Conservation (phyloP, 2,888 invertebrate genomes). For the Oscheius sp. region DNA sequence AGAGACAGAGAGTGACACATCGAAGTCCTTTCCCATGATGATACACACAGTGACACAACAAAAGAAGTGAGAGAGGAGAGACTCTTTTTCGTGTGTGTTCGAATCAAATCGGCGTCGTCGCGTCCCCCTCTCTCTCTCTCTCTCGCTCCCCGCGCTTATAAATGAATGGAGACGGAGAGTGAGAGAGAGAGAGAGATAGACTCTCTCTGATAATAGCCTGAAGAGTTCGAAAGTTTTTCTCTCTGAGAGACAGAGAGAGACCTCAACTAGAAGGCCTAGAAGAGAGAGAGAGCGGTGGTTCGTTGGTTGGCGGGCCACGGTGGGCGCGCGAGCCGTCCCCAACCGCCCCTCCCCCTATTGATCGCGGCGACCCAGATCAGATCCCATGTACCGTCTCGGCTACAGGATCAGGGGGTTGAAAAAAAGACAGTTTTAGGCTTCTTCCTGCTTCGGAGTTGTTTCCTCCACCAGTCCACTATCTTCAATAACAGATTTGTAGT, state of each 20-base stretch:
- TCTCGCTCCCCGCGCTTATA: constrained; percentile 30
- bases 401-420: neutral
- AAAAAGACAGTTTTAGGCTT: neutral
- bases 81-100: constrained; percentile 28
- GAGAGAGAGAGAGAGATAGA: constrained; percentile 2
- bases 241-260: constrained; percentile 8
- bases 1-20: neutral
- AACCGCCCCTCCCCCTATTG: constrained; percentile 31
- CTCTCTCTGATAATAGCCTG: neutral
- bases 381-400: neutral
- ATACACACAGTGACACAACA: neutral
- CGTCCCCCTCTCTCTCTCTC: constrained; percentile 4
- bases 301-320: constrained; percentile 38
- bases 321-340: constrained; percentile 39
- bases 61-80: constrained; percentile 28
- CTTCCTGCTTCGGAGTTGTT: neutral
- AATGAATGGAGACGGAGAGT: constrained; percentile 30
- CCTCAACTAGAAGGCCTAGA: neutral
- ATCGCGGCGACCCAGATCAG: constrained; percentile 38
- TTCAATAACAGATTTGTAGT: constrained; percentile 45
- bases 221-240: neutral
- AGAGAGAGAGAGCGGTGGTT: constrained; percentile 40
- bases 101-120: constrained; percentile 34
- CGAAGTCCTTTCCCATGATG: constrained; percentile 19
- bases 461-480: constrained; percentile 33